Percentiles rank a stretch among this genome's conserved stretches.
These are phyloP conservation scores for Bombylius discolor DNA, from an alignment of 2,888 invertebrate species.

Conservation along the genomic window DNA sequence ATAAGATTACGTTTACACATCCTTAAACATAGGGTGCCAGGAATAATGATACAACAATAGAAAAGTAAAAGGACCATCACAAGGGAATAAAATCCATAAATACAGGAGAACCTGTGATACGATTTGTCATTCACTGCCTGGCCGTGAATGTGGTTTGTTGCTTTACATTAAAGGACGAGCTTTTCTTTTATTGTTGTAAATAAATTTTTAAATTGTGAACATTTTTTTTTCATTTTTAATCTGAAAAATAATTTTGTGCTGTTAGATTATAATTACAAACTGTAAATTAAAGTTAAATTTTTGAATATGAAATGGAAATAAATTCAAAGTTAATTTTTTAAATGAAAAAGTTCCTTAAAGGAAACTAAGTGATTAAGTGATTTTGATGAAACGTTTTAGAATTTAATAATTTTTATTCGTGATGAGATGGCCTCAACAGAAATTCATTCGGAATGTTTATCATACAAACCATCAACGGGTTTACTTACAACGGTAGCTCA, in stretches of 20 bases:
- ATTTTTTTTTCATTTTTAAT: too few relatives aligned
- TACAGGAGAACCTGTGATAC: constrained; percentile 28
- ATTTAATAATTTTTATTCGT: neutral
- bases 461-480: constrained; percentile 18
- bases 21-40: neutral
- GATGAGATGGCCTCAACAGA: constrained; percentile 12
- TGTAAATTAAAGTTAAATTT: too few relatives aligned
- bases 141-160: constrained; percentile 20
- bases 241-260: too few relatives aligned
- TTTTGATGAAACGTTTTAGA: neutral
- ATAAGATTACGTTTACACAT: neutral
- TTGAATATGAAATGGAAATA: too few relatives aligned
- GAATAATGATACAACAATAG: neutral
- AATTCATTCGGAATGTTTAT: constrained; percentile 6
- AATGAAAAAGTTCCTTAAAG: too few relatives aligned
- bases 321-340: too few relatives aligned
- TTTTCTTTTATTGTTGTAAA: neutral
- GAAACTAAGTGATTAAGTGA: neutral
- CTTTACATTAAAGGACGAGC: too few relatives aligned
- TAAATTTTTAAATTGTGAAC: too few relatives aligned
- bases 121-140: constrained; percentile 36
- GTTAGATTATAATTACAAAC: too few relatives aligned
- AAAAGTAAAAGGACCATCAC: neutral
- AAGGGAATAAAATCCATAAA: constrained; percentile 23
- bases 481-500: constrained; percentile 35